Evolutionary conservation across 2,797 vertebrate genomes (phyloP).

Genomic region (Rallus crepitans): DNA sequence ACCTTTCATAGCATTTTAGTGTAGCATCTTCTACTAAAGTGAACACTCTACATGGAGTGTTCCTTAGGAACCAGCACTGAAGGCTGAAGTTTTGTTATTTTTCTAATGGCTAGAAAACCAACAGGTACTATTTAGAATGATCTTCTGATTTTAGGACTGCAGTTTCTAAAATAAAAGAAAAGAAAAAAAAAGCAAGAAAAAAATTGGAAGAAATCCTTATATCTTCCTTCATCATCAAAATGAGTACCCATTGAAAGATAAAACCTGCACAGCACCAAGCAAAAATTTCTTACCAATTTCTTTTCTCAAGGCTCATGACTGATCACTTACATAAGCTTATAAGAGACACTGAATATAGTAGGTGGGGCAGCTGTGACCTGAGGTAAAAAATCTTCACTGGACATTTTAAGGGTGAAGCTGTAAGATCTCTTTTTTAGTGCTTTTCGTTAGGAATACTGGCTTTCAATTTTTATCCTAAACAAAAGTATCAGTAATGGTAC

Average conservation of each 20-base stretch:
- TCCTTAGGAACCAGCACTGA: neutral
- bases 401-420: neutral
- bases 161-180: neutral
- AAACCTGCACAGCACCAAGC: neutral
- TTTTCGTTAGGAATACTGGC: neutral
- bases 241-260: neutral
- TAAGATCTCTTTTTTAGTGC: neutral
- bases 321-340: neutral
- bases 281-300: neutral
- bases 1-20: neutral
- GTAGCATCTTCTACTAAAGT: neutral
- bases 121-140: neutral
- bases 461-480: neutral
- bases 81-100: neutral
- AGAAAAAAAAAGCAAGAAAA: neutral
- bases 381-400: neutral
- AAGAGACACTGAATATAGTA: neutral
- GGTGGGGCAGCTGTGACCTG: neutral
- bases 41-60: neutral
- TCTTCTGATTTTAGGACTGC: neutral
- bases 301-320: neutral
- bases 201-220: neutral
- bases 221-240: neutral
- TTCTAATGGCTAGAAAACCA: neutral
- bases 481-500: neutral